phyloP scores from a whole-genome alignment of 1,140 invertebrate genomes.

The Nebria ingens region DNA sequence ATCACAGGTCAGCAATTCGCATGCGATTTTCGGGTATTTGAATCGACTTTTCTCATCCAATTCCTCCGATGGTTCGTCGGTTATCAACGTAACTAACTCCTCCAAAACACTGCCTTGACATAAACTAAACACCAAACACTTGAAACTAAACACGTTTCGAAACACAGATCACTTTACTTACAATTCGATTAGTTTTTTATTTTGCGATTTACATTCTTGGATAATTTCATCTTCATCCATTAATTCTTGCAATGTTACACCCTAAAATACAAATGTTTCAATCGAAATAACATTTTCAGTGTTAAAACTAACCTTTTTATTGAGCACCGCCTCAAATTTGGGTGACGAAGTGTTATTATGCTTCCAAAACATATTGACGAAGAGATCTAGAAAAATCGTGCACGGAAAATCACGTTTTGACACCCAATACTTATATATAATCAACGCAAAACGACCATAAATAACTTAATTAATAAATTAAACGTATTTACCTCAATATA shows the following conservation, averaged over 20 bases:
- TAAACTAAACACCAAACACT: conserved; percentile 53
- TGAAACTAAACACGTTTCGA: conserved; percentile 10
- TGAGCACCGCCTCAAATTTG: conserved; percentile 62
- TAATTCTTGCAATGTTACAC: conserved; percentile 80
- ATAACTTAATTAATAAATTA: background rate
- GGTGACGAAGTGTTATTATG: conserved; percentile 59
- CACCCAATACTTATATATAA: conserved; percentile 5
- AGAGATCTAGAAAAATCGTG: background rate
- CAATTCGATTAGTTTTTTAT: conserved; percentile 86
- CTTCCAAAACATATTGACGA: conserved; percentile 67
- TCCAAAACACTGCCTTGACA: conserved; percentile 71
- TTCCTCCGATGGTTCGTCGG: conserved; percentile 69
- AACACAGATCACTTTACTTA: conserved; percentile 45
- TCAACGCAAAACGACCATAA: background rate
- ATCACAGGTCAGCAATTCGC: conserved; percentile 87
- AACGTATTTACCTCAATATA: conserved; percentile 19
- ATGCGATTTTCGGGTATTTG: conserved; percentile 85
- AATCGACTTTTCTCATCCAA: conserved; percentile 69
- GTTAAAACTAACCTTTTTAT: conserved; percentile 53
- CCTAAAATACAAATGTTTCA: conserved; percentile 45
- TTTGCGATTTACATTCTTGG: conserved; percentile 89
- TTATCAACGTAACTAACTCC: conserved; percentile 77
- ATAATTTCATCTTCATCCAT: conserved; percentile 92
- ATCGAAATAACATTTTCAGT: conserved; percentile 17
- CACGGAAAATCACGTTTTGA: conserved; percentile 2